These are phyloP conservation scores for Fistularia tabacaria DNA, from an alignment of 2,797 vertebrate species.

Conservation along the genomic window DNA sequence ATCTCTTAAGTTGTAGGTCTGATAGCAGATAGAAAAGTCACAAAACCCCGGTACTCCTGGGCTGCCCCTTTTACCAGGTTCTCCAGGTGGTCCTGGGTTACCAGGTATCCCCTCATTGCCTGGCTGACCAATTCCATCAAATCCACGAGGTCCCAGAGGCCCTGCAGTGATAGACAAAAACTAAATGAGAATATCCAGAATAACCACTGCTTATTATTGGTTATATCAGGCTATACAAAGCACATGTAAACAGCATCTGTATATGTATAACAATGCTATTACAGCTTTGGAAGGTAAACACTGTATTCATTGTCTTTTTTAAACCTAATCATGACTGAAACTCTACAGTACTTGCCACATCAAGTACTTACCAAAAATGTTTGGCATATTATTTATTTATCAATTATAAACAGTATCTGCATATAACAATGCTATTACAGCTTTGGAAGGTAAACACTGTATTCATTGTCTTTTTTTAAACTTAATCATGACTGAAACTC, in stretches of 20 bases:
- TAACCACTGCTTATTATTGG: neutral
- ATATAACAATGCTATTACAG: too few relatives aligned
- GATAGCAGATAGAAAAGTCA: slow-evolving; percentile 77
- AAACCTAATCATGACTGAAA: too few relatives aligned
- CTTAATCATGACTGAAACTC: too few relatives aligned
- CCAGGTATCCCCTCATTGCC: slow-evolving; percentile 74
- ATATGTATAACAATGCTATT: neutral
- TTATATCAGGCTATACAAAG: neutral
- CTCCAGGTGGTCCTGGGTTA: slow-evolving; percentile 67
- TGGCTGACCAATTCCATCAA: slow-evolving; percentile 70
- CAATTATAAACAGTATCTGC: too few relatives aligned
- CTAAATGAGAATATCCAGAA: neutral
- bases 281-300: too few relatives aligned
- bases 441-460: neutral
- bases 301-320: neutral
- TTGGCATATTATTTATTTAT: too few relatives aligned
- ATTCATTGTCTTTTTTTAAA: too few relatives aligned
- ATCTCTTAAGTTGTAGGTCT: slow-evolving; percentile 73
- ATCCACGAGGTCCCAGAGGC: slow-evolving; percentile 71
- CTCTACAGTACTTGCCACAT: too few relatives aligned
- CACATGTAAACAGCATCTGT: neutral
- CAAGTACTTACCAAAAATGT: too few relatives aligned
- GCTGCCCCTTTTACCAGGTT: slow-evolving; percentile 71
- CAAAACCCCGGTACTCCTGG: slow-evolving; percentile 74
- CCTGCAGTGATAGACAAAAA: slow-evolving; percentile 50